phyloP scores from a whole-genome alignment of 2,797 vertebrate genomes.

The Enteromius mattozi region DNA sequence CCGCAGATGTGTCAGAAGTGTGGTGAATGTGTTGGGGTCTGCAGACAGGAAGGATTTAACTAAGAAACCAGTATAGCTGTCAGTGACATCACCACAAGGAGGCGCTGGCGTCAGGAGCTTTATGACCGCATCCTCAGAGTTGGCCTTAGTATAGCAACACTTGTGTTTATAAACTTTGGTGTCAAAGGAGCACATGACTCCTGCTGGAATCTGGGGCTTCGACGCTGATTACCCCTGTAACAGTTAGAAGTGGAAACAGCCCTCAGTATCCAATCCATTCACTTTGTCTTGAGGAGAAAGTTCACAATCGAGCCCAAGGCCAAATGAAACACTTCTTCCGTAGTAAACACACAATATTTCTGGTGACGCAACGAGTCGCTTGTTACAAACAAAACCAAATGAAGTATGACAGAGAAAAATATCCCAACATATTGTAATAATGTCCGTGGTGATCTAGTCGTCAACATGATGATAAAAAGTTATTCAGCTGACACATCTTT shows the following conservation, averaged over 20 bases:
- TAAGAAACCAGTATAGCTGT: background rate
- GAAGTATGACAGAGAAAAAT: background rate
- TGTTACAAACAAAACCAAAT: background rate
- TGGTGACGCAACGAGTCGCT: background rate
- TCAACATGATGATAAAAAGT: background rate
- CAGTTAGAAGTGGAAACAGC: conserved; percentile 39
- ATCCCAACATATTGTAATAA: background rate
- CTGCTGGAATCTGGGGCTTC: conserved; percentile 46
- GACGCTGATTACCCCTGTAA: conserved; percentile 41
- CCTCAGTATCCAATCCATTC: conserved; percentile 27
- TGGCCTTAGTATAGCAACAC: conserved; percentile 53
- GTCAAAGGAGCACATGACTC: conserved; percentile 43
- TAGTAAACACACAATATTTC: background rate
- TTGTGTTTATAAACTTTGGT: conserved; percentile 59
- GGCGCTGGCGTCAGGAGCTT: background rate
- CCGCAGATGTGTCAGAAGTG: background rate
- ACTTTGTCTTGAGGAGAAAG: conserved; percentile 41
- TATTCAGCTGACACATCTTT: background rate
- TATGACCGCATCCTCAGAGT: conserved; percentile 24
- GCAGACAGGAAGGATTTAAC: conserved; percentile 45
- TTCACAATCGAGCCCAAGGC: conserved; percentile 23
- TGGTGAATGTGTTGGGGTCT: conserved; percentile 31
- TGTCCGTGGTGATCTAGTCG: background rate
- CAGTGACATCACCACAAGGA: conserved; percentile 19
- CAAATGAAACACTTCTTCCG: conserved; percentile 40